Evolutionary conservation across 2,797 vertebrate genomes (phyloP), one percentile per base, ranked within the genome.

Genomic region (Scleropages formosus): DNA sequence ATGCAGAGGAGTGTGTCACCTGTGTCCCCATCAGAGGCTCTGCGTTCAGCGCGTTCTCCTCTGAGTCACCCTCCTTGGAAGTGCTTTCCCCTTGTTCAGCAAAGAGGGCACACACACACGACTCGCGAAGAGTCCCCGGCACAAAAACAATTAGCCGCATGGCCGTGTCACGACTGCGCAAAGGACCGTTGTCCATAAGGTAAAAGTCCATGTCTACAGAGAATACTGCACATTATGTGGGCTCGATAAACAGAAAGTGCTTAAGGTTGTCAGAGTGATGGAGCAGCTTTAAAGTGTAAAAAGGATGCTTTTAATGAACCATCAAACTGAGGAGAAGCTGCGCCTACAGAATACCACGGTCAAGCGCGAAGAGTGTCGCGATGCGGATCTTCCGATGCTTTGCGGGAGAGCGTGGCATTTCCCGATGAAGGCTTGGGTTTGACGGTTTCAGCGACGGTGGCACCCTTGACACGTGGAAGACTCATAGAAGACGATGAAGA

Each of bases 71-170:
- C 31, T 59, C 56, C 56, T 71, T 27, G 53, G 16, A 26, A 70
- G 27, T 56, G 10, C 24, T 22, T 27, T 6, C 62, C 6, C 26
- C 11, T 64, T 4, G 26, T 24, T 11, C 24, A 27, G 10, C 16
- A 16, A 27, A 16, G 24, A 56, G 13, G 13, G 22, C 12, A 24
- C 20, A 11, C 53, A 24, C 20, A 11, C 53, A 59, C 51, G 69
- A 44, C 51, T 60, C 56, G 24, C 26, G 39, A 72, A 18, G 51
- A 20, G n/a, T 46, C 11, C n/a, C 59, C 59, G 56, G 2, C 18
- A 9, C n/a, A 46, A 39, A 24, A 39, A 44, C 31, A 71, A 11
- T 71, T 44, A 59, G 70, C 39, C 27, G 59, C 70, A 72, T 26
- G 31, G 20, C 27, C 20, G 13, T 31, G 20, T 24, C 4, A 13